Evolutionary conservation across 2,888 invertebrate species (phyloP).

Genomic region (Liodrosophila aerea): DNA sequence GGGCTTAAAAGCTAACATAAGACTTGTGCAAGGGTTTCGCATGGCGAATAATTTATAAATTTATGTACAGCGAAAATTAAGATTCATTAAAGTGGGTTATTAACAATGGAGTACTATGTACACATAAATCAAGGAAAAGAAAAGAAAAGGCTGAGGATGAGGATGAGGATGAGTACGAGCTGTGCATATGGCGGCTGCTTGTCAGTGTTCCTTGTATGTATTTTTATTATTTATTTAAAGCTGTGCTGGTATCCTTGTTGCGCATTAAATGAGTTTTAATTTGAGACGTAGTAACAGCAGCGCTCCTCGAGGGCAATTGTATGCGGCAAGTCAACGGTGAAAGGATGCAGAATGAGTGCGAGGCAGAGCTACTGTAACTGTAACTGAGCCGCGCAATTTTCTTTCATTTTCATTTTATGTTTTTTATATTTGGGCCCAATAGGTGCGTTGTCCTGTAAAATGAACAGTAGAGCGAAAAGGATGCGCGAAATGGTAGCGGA

Average conservation of each 20-base stretch:
- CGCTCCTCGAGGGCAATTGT: conserved; percentile 46
- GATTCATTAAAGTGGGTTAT: conserved; percentile 56
- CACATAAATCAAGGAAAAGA: too few relatives aligned
- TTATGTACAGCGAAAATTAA: conserved; percentile 64
- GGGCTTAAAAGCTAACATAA: background rate
- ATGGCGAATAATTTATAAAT: conserved; percentile 59
- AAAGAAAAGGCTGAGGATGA: conserved; percentile 1
- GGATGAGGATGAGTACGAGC: too few relatives aligned
- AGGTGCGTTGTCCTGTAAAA: conserved; percentile 71
- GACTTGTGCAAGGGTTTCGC: conserved; percentile 32
- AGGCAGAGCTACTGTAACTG: conserved; percentile 23
- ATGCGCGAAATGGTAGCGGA: conserved; percentile 34
- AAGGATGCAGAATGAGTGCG: conserved; percentile 16
- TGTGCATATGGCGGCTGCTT: too few relatives aligned
- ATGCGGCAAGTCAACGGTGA: conserved; percentile 60
- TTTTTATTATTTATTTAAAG: conserved; percentile 46
- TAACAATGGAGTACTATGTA: background rate
- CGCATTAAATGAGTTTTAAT: conserved; percentile 73
- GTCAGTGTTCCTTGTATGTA: too few relatives aligned
- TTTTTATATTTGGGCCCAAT: conserved; percentile 18
- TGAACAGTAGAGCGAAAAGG: conserved; percentile 58
- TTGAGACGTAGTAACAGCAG: conserved; percentile 60
- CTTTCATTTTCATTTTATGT: too few relatives aligned
- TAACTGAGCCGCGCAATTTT: conserved; percentile 71
- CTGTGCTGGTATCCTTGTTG: conserved; percentile 44